Conservation (phyloP, 2,113 vertebrate species). For the Tetraodon nigroviridis region DNA sequence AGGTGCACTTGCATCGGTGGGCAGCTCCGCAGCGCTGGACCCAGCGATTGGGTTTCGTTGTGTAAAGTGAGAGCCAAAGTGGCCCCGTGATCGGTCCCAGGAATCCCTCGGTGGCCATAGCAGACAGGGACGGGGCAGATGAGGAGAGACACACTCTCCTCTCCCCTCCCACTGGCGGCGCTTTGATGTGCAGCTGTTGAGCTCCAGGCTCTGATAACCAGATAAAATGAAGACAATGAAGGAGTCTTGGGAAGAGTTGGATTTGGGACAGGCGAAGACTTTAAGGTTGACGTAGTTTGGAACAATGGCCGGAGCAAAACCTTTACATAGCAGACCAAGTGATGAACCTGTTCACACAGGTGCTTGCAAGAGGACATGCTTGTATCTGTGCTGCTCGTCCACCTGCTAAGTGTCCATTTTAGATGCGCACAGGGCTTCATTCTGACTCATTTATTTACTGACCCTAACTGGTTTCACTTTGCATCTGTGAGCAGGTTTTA, state of each 20-base stretch:
- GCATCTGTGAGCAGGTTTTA: no score
- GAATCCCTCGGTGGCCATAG: conserved; percentile 49
- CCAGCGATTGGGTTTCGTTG: conserved; percentile 60
- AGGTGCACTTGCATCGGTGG: no score
- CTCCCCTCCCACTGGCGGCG: conserved; percentile 60
- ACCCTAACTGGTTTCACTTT: no score
- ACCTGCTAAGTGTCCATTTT: no score
- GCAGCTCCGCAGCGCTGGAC: conserved; percentile 21
- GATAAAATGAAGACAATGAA: conserved; percentile 63
- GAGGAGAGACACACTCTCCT: conserved; percentile 49
- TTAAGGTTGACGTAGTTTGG: conserved; percentile 31
- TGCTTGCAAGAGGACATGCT: no score
- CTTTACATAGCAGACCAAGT: conserved; percentile 6
- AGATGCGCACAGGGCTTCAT: no score
- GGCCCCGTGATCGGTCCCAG: conserved; percentile 46
- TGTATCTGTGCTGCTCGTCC: no score
- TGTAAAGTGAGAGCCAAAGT: conserved; percentile 69
- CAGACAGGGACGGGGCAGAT: conserved; percentile 59
- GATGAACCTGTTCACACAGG: background rate
- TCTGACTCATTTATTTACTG: no score
- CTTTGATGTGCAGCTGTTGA: conserved; percentile 69
- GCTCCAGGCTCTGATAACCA: conserved; percentile 68
- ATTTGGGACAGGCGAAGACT: conserved; percentile 48
- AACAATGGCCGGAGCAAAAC: conserved; percentile 16
- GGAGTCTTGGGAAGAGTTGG: conserved; percentile 45